phyloP scores from a whole-genome alignment of 2,797 vertebrate genomes.

The Lepilemur septentrionalis region DNA sequence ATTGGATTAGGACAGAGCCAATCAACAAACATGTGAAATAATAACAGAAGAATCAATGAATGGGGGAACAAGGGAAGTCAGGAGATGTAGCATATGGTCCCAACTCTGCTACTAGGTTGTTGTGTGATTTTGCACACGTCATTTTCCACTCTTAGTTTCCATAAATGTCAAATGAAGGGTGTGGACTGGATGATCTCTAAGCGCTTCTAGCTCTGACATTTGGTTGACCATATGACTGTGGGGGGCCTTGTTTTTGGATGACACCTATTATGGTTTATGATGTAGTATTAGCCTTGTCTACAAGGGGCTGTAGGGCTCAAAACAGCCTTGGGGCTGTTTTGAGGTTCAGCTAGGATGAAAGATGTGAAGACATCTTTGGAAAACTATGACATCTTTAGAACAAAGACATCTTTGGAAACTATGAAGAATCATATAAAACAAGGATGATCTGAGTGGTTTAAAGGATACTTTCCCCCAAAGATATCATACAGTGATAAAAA shows the following conservation, averaged over 20 bases:
- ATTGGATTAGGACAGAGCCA: constrained; percentile 18
- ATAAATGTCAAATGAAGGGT: constrained; percentile 2
- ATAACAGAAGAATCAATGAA: background rate
- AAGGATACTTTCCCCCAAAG: constrained; percentile 16
- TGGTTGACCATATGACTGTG: background rate
- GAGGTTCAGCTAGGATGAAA: background rate
- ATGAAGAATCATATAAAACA: constrained; percentile 25
- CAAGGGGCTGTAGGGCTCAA: too few relatives aligned
- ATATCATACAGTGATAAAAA: background rate
- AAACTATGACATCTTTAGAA: background rate
- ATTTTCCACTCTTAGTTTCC: background rate
- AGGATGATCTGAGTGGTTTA: background rate
- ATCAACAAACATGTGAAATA: constrained; percentile 29
- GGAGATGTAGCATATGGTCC: background rate
- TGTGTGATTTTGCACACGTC: background rate
- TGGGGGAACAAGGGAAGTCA: background rate
- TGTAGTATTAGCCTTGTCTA: constrained; percentile 17
- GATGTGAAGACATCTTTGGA: constrained; percentile 19
- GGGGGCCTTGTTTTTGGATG: constrained; percentile 9
- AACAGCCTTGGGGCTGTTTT: background rate
- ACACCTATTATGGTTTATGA: constrained; percentile 17
- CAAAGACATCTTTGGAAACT: constrained; percentile 9
- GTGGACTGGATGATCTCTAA: background rate
- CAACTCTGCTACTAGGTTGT: background rate
- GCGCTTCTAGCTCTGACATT: background rate